A percentile compares a stretch with the other conserved stretches of the same genome.
phyloP scores from a whole-genome alignment of 2,113 vertebrate genomes.

The Craseonycteris thonglongyai region DNA sequence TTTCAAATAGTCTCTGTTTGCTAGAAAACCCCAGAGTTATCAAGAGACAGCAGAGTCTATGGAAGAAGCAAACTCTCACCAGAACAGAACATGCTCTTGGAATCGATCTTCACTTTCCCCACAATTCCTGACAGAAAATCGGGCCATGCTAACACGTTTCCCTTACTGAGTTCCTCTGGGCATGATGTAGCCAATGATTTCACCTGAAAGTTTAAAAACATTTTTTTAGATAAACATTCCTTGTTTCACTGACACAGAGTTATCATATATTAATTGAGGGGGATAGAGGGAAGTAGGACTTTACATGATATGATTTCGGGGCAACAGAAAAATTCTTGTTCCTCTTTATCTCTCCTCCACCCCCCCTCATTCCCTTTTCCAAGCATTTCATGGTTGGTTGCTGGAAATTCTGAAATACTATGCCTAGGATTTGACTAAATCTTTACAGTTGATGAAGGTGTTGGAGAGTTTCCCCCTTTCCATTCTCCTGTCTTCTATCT shows the following conservation, averaged over 20 bases:
- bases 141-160: constrained; percentile 95
- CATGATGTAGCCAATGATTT: constrained; percentile 91
- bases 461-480: neutral
- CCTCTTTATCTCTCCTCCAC: neutral
- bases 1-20: neutral
- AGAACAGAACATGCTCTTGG: constrained; percentile 92
- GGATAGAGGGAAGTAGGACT: neutral
- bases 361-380: neutral
- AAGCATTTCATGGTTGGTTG: neutral
- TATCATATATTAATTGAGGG: neutral
- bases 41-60: neutral
- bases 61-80: constrained; percentile 80
- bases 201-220: constrained; percentile 83
- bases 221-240: constrained; percentile 44
- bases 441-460: neutral
- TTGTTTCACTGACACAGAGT: neutral
- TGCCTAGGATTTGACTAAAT: neutral
- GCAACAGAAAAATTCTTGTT: neutral
- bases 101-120: constrained; percentile 93
- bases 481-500: neutral
- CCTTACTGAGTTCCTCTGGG: constrained; percentile 88
- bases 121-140: constrained; percentile 92
- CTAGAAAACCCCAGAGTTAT: neutral
- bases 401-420: neutral
- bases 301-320: neutral